Evolutionary conservation across 2,113 vertebrate genomes (phyloP), one percentile per base, ranked within the genome.

Genomic region (Periophthalmodon schlosseri): DNA sequence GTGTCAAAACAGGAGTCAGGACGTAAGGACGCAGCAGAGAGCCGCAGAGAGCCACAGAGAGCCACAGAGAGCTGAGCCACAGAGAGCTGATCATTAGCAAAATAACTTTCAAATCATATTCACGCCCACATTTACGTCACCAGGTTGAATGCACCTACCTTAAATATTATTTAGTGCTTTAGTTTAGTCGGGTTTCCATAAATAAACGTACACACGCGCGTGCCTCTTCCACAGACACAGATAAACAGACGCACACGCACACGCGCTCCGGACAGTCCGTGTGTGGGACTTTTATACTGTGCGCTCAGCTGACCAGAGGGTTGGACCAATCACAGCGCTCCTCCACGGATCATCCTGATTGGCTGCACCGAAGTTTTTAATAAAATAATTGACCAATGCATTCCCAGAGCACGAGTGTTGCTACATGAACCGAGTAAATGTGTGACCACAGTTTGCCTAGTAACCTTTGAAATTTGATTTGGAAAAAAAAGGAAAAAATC

Each of bases 271-370:
- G 39, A 44, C 11, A 74, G 16, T 68, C 73, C 70, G 2, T 28
- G 2, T 70, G 66, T 49, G 66, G 23, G n/a, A 0, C 63, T 84
- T 89, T 93, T 93, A 94, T 93, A 91, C 80, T 47, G 60, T 90
- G 44, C 2, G 0, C 70, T 87, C 90, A 86, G 89, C 87, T 89
- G 85, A 84, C 77, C 23, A 2, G 76, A 66, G 39, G 61, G 74
- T 21, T 79, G 68, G 78, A 80, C 93, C 92, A 94, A 94, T 93
- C 88, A 87, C 36, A 69, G 49, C 72, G 69, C 1, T 0, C 5
- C 49, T 18, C 61, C n/a, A 68, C 44, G 23, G 33, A 4, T 2
- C 2, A 34, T 33, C 2, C 14, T 69, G 82, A 93, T 93, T 91
- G 90, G 93, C 74, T 77, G 34, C 0, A 1, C 71, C 28, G 54